Evolutionary conservation across 2,888 invertebrate genomes (phyloP).

Genomic region (Hylaea fasciaria): DNA sequence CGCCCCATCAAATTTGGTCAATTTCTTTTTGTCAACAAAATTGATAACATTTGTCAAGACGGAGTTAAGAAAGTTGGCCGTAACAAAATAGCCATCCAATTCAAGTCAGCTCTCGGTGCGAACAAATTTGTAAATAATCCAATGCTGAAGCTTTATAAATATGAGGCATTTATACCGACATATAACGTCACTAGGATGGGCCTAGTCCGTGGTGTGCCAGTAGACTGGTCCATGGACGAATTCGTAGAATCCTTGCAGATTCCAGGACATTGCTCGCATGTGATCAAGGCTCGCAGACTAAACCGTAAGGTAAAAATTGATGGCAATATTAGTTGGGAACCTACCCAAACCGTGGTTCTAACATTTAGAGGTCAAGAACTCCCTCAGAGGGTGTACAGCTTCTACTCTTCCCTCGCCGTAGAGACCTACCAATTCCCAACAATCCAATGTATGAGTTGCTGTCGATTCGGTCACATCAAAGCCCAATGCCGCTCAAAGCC

Average conservation of each 20-base stretch:
- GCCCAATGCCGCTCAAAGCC: constrained; percentile 39
- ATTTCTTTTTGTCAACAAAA: no score
- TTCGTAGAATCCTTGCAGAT: neutral
- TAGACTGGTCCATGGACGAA: constrained; percentile 6
- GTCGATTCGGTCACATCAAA: constrained; percentile 40
- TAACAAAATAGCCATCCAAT: no score
- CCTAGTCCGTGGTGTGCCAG: neutral
- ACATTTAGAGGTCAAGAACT: constrained; percentile 13
- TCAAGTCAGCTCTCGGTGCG: no score
- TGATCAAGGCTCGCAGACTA: no score
- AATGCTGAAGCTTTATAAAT: no score
- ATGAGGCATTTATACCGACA: neutral
- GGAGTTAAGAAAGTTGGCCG: no score
- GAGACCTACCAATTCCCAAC: constrained; percentile 4
- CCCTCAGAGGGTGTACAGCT: constrained; percentile 2
- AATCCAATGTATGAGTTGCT: constrained; percentile 30
- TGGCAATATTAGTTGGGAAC: constrained; percentile 1
- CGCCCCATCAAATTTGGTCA: no score
- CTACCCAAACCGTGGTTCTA: constrained; percentile 15
- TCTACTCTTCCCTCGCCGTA: constrained; percentile 4
- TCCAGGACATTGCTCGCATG: no score
- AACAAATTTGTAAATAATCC: no score
- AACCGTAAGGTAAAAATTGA: no score
- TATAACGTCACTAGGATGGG: constrained; percentile 5
- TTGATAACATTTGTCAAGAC: no score